A percentile compares a stretch with the other conserved stretches of the same genome.
phyloP scores from a whole-genome alignment of 2,888 invertebrate genomes.

The Ernsta delagoae region DNA sequence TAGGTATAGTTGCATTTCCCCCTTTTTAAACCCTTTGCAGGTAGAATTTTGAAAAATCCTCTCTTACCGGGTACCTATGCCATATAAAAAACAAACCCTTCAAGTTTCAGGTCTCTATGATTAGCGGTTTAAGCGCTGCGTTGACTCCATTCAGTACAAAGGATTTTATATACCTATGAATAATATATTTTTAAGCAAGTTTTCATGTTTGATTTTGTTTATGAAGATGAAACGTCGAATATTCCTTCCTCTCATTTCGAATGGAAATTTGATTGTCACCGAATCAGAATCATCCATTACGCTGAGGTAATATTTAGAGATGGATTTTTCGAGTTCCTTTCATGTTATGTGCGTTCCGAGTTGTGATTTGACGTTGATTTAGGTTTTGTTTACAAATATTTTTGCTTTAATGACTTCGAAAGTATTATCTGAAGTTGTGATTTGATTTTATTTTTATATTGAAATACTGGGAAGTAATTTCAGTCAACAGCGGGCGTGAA shows the following conservation, averaged over 20 bases:
- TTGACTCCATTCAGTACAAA: no score
- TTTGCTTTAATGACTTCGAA: not conserved
- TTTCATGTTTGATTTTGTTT: constrained; percentile 28
- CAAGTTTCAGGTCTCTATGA: no score
- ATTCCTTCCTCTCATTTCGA: constrained; percentile 22
- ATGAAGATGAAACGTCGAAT: constrained; percentile 33
- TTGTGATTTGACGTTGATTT: not conserved
- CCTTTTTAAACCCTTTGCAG: no score
- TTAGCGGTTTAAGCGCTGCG: no score
- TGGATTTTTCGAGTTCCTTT: constrained; percentile 14
- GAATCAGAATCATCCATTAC: constrained; percentile 30
- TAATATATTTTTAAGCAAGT: not conserved
- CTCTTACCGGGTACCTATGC: no score
- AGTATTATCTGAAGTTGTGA: no score
- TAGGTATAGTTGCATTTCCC: no score
- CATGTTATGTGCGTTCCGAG: not conserved
- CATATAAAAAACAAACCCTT: no score
- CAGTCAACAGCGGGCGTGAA: no score
- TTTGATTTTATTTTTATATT: no score
- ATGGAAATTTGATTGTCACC: constrained; percentile 36
- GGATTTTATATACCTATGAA: not conserved
- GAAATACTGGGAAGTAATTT: no score
- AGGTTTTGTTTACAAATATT: not conserved
- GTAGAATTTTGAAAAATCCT: no score
- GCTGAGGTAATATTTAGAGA: constrained; percentile 3